These are phyloP conservation scores for Pelosia muscerda DNA, from an alignment of 2,888 invertebrate genomes.

Conservation along the genomic window DNA sequence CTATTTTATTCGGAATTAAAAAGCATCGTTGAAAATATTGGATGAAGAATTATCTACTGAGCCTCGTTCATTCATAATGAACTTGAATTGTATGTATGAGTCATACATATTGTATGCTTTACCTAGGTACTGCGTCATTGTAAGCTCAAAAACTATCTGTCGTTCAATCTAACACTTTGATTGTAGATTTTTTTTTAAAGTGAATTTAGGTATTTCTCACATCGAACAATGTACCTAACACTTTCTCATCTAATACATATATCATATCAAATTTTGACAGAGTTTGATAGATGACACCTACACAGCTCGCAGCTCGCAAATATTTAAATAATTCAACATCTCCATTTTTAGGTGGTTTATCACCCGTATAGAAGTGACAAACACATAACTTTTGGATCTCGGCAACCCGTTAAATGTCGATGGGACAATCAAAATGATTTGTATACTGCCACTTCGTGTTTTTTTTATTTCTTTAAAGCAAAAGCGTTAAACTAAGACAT, in stretches of 20 bases:
- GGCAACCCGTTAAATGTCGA: slow-evolving; percentile 31
- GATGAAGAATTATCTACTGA: background rate
- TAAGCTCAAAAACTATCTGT: slow-evolving; percentile 15
- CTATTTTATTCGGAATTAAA: slow-evolving; percentile 4
- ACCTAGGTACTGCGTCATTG: slow-evolving; percentile 2
- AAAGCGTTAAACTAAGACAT: slow-evolving; percentile 64
- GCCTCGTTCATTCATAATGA: background rate
- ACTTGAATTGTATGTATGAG: background rate
- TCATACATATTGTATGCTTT: slow-evolving; percentile 1
- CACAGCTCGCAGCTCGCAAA: slow-evolving; percentile 9
- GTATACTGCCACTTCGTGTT: slow-evolving; percentile 58
- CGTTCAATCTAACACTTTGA: slow-evolving; percentile 20
- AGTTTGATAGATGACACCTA: slow-evolving; percentile 27
- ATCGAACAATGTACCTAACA: slow-evolving; percentile 37
- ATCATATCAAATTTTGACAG: slow-evolving; percentile 32
- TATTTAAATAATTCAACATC: slow-evolving; percentile 15
- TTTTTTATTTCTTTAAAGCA: slow-evolving; percentile 65
- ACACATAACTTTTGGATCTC: slow-evolving; percentile 19
- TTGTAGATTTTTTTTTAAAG: no score
- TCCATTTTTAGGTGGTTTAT: slow-evolving; percentile 13
- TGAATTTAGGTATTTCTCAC: no score
- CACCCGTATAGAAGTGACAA: slow-evolving; percentile 22
- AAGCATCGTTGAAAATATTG: background rate
- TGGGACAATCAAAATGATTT: slow-evolving; percentile 30
- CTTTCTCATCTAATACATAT: slow-evolving; percentile 41